Percentiles rank a stretch among this genome's conserved stretches.
Evolutionary conservation across 2,888 invertebrate genomes (phyloP).

Genomic region (Lutraria lutraria): DNA sequence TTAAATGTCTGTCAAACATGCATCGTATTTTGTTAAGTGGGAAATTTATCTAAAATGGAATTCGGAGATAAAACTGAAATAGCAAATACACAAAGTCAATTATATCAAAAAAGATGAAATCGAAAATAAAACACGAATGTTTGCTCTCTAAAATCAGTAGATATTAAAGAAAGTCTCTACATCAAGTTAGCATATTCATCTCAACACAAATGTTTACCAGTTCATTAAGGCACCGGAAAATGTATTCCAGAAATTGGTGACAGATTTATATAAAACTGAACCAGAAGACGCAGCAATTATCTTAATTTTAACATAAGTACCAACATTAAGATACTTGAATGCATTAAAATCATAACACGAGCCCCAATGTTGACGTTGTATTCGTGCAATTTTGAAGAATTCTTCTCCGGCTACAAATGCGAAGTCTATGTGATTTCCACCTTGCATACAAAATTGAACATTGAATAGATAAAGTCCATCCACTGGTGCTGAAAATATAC

Average conservation of each 20-base stretch:
- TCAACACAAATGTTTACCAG: neutral
- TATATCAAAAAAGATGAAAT: no score
- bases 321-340: neutral
- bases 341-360: conserved; percentile 24
- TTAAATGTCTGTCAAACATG: no score
- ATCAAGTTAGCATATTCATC: no score
- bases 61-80: no score
- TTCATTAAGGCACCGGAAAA: conserved; percentile 10
- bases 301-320: neutral
- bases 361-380: neutral
- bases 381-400: neutral
- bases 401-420: conserved; percentile 16
- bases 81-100: no score
- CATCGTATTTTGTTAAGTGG: no score
- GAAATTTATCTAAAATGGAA: no score
- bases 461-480: conserved; percentile 7
- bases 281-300: neutral
- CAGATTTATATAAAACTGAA: neutral
- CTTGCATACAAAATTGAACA: conserved; percentile 6
- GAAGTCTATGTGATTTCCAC: neutral
- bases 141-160: no score
- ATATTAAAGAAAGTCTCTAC: no score
- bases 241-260: neutral
- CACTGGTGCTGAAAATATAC: neutral
- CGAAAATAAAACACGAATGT: no score